A percentile compares a stretch with the other conserved stretches of the same genome.
These are phyloP conservation scores for Axea sp. DNA, from an alignment of 2,888 invertebrate genomes.

Conservation along the genomic window DNA sequence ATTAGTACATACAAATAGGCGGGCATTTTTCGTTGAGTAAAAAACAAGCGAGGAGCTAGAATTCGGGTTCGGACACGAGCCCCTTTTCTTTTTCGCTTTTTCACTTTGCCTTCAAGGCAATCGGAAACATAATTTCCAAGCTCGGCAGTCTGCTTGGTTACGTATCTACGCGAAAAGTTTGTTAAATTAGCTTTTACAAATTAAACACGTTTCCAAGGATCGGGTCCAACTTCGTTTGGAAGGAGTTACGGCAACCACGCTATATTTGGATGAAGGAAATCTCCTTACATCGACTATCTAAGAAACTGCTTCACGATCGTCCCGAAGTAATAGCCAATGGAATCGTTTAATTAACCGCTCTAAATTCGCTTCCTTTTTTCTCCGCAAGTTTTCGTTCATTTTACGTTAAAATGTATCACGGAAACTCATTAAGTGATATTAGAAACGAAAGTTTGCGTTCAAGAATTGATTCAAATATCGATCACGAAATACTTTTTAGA, in stretches of 20 bases:
- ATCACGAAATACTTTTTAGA: constrained; percentile 29
- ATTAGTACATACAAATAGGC: constrained; percentile 41
- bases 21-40: constrained; percentile 4
- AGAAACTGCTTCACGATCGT: constrained; percentile 20
- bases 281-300: constrained; percentile 39
- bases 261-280: constrained; percentile 34
- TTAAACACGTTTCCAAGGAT: constrained; percentile 70
- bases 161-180: constrained; percentile 71
- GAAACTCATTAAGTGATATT: constrained; percentile 24
- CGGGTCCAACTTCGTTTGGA: constrained; percentile 39
- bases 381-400: constrained; percentile 6
- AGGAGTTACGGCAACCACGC: constrained; percentile 44
- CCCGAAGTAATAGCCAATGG: constrained; percentile 2
- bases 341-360: constrained; percentile 46
- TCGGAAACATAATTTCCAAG: constrained; percentile 62
- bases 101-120: constrained; percentile 54
- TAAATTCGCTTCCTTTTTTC: constrained; percentile 4
- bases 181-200: constrained; percentile 77
- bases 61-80: constrained; percentile 21
- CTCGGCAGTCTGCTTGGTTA: constrained; percentile 57
- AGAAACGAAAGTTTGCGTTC: constrained; percentile 13
- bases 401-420: constrained; percentile 2
- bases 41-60: constrained; percentile 6
- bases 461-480: constrained; percentile 8
- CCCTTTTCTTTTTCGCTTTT: constrained; percentile 25